Conservation (phyloP, 2,797 vertebrate genomes). For the Lagothrix lagotricha region DNA sequence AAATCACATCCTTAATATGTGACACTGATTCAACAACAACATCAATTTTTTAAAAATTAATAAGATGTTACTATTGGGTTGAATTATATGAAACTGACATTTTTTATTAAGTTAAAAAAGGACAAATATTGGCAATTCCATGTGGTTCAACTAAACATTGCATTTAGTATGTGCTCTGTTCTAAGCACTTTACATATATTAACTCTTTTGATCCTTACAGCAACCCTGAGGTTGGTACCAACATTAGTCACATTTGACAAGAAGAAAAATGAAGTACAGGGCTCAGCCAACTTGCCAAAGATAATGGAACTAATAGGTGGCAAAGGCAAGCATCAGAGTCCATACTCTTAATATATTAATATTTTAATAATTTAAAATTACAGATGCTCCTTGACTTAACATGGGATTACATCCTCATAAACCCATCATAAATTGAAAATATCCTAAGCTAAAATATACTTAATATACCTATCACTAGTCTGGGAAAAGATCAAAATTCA, state of each 20-base stretch:
- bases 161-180: neutral
- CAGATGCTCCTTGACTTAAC: neutral
- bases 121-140: neutral
- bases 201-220: neutral
- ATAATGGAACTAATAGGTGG: neutral
- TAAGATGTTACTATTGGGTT: neutral
- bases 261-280: neutral
- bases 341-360: neutral
- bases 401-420: neutral
- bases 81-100: neutral
- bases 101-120: neutral
- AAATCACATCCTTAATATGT: neutral
- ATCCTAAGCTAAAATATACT: neutral
- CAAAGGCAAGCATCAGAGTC: neutral
- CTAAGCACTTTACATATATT: neutral
- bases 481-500: neutral
- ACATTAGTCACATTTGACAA: neutral
- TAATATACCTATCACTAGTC: neutral
- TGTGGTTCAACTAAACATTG: neutral
- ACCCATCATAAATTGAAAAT: neutral
- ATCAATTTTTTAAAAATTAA: neutral
- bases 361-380: neutral
- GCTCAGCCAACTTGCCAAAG: neutral
- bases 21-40: neutral
- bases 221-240: neutral